Conservation (phyloP, 2,113 vertebrate species). For the Ammodytes dubius region DNA sequence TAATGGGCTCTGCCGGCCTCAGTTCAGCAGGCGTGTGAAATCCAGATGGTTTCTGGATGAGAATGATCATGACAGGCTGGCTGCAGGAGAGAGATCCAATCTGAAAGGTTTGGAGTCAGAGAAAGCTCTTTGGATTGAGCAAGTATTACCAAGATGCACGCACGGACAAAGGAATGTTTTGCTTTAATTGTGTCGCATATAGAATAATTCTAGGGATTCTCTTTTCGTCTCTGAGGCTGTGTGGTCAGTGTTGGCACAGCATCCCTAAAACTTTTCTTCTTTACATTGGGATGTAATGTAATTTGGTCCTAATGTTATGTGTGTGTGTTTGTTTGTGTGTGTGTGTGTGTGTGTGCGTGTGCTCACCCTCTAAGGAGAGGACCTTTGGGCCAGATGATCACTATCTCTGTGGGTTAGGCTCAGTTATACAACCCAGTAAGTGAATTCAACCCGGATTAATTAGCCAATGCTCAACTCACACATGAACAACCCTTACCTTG, state of each 20-base stretch:
- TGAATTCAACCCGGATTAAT: conserved; percentile 12
- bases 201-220: conserved; percentile 23
- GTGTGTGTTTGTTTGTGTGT: too few relatives aligned
- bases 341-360: conserved; percentile 8
- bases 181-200: neutral
- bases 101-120: neutral
- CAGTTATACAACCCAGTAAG: neutral
- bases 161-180: neutral
- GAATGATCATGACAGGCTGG: neutral
- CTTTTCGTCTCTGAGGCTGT: neutral
- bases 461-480: conserved; percentile 1
- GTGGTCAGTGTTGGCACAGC: neutral
- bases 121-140: neutral
- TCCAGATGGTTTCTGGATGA: neutral
- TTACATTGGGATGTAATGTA: neutral
- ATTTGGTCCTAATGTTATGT: too few relatives aligned
- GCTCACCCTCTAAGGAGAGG: neutral
- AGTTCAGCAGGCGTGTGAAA: conserved; percentile 19
- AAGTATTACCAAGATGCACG: neutral
- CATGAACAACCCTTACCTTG: conserved; percentile 20
- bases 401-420: neutral
- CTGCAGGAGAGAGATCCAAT: neutral
- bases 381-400: conserved; percentile 4
- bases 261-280: neutral
- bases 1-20: conserved; percentile 4